A percentile compares a stretch with the other conserved stretches of the same genome.
Conservation (phyloP, 2,888 invertebrate genomes). For the Stenchaetothrips biformis region DNA sequence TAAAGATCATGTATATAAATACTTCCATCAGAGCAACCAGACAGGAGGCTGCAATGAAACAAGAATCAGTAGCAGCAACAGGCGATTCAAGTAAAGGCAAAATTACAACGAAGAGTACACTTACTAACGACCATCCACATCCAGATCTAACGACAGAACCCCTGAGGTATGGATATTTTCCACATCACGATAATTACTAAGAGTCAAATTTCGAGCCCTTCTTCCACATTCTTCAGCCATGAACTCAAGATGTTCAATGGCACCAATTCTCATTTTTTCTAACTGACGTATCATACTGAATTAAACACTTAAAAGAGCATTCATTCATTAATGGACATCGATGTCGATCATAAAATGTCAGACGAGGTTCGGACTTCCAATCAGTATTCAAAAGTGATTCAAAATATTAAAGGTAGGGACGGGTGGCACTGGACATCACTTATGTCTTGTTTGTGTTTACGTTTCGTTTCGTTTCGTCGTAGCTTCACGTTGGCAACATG, state of each 20-base stretch:
- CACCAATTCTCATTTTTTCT: background rate
- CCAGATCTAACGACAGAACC: constrained; percentile 46
- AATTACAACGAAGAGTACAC: background rate
- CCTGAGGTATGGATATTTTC: constrained; percentile 42
- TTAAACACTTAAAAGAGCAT: too few relatives aligned
- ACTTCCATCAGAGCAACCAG: constrained; percentile 47
- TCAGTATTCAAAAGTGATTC: too few relatives aligned
- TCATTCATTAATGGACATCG: too few relatives aligned
- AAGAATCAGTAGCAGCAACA: background rate
- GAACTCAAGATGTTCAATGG: background rate
- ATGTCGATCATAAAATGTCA: too few relatives aligned
- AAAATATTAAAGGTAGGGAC: too few relatives aligned
- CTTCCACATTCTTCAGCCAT: constrained; percentile 42
- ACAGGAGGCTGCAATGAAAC: constrained; percentile 44
- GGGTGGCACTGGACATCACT: too few relatives aligned
- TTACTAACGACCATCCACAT: constrained; percentile 45
- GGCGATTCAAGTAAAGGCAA: background rate
- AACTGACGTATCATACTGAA: background rate
- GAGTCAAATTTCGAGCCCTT: constrained; percentile 42
- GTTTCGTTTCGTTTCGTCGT: too few relatives aligned
- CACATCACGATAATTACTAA: constrained; percentile 45
- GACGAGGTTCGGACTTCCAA: too few relatives aligned
- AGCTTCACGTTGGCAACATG: too few relatives aligned
- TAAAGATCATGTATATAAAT: constrained; percentile 47
- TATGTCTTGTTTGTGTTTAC: too few relatives aligned